Evolutionary conservation across 2,888 invertebrate species (phyloP).

Genomic region (Cataglyphis albicans): DNA sequence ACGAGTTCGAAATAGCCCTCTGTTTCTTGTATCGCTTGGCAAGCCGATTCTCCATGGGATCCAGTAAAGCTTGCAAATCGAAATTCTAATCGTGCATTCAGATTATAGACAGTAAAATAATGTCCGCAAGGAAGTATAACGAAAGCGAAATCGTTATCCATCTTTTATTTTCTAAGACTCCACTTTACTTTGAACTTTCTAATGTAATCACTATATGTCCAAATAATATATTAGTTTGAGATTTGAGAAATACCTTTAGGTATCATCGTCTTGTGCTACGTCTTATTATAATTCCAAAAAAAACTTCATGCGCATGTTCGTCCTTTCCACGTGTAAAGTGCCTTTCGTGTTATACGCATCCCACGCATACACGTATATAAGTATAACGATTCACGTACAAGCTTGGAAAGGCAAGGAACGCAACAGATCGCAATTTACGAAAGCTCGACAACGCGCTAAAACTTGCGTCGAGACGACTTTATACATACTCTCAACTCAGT

Average conservation of each 20-base stretch:
- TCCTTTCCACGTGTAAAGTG: not conserved
- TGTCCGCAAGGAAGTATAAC: slow-evolving; percentile 39
- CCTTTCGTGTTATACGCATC: slow-evolving; percentile 1
- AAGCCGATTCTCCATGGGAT: slow-evolving; percentile 34
- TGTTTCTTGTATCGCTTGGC: slow-evolving; percentile 42
- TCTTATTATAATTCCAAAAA: slow-evolving; percentile 11
- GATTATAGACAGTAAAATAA: slow-evolving; percentile 45
- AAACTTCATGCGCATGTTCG: not conserved
- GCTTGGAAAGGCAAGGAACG: slow-evolving; percentile 26
- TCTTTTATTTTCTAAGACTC: slow-evolving; percentile 28
- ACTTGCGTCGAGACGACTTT: slow-evolving; percentile 14
- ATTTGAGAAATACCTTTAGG: not conserved
- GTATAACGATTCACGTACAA: slow-evolving; percentile 18
- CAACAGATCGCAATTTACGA: slow-evolving; percentile 33
- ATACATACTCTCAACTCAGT: not conserved
- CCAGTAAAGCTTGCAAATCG: slow-evolving; percentile 42
- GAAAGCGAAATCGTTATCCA: slow-evolving; percentile 58
- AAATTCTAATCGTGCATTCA: slow-evolving; percentile 43
- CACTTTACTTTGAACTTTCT: slow-evolving; percentile 52
- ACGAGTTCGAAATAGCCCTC: slow-evolving; percentile 32
- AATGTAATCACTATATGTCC: slow-evolving; percentile 55
- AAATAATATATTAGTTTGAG: slow-evolving; percentile 38
- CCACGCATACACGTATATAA: too few species aligned
- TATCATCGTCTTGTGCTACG: not conserved
- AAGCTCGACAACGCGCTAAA: slow-evolving; percentile 32